Evolutionary conservation across 2,797 vertebrate genomes (phyloP).

Genomic region (Orientallactaga sibirica): DNA sequence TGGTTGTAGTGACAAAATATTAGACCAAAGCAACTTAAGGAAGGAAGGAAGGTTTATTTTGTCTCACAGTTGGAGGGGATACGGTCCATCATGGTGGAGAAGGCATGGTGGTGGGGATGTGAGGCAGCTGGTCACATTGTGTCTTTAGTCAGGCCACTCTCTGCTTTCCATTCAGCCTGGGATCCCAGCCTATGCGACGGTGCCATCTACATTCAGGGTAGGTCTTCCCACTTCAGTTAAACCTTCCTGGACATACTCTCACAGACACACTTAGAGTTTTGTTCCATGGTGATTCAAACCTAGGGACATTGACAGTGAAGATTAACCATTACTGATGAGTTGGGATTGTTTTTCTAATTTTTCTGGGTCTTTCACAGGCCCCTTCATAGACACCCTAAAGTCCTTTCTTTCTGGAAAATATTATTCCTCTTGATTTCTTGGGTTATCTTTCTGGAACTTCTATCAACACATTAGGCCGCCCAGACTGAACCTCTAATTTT

Average conservation of each 20-base stretch:
- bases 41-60: background rate
- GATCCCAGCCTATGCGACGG: background rate
- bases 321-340: background rate
- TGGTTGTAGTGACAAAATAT: background rate
- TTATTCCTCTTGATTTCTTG: rapidly evolving
- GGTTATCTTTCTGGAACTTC: background rate
- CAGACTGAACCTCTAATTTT: background rate
- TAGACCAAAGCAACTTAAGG: background rate
- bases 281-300: background rate
- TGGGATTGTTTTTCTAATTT: rapidly evolving
- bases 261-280: background rate
- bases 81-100: no score
- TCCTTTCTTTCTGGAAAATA: background rate
- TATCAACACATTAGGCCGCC: rapidly evolving
- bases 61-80: background rate
- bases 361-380: rapidly evolving
- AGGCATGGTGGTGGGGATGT: background rate
- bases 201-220: background rate
- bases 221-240: background rate
- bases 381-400: background rate
- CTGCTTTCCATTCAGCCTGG: background rate
- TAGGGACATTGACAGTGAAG: background rate
- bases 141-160: background rate
- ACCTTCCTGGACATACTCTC: background rate
- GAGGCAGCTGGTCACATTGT: background rate